Base-by-base conservation (phyloP, 2,888 invertebrate genomes). In the Sinelater perroti region DNA sequence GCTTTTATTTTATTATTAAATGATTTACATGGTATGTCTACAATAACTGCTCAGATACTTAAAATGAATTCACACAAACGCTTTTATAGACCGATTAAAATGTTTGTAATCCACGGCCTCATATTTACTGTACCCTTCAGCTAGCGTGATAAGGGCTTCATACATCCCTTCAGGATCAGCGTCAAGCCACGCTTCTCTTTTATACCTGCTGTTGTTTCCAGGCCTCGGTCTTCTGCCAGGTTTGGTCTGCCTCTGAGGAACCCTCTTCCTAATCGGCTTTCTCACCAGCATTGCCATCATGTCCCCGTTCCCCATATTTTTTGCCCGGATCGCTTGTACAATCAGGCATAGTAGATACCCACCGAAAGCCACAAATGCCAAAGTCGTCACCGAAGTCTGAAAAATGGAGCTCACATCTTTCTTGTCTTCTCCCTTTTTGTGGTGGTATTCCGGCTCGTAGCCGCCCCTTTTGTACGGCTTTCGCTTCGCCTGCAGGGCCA, bases 301-400 rank as follows among this genome's bases (percentile, higher is more conserved):
- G 1, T 77, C 74, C 68, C n/a, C 40, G 24, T 35, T 38, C 14
- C 52, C 47, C 33, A 60, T 59, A 11, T 62, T 82, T 82, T 89
- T 90, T 13, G 85, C 82, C 70, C 86, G 87, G 47, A 91, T 84
- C 0, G 90, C 89, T 68, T 89, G 87, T 17, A 91, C 87, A 46
- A 92, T 86, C 38, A 93, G 78, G 67, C 91, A 90, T 1, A 93
- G 73, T 13, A 93, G 77, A 71, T 93, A 93, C 1, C 92, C 93
- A 0, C 91, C 93, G 69, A 93, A 93, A 0, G 93, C 93, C 4
- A 93, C 77, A 77, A 93, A 93, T 0, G 93, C 88, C 47, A 93
- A 76, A 0, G 90, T 86, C 0, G 92, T 91, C 6, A 93, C 83
- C 0, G 91, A 88, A 64, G 89, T 81, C 61, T 91, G 88, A 70